Percentiles rank a stretch among this genome's conserved stretches.
Evolutionary conservation across 2,888 invertebrate species (phyloP).

Genomic region (Xanthia icteritia): DNA sequence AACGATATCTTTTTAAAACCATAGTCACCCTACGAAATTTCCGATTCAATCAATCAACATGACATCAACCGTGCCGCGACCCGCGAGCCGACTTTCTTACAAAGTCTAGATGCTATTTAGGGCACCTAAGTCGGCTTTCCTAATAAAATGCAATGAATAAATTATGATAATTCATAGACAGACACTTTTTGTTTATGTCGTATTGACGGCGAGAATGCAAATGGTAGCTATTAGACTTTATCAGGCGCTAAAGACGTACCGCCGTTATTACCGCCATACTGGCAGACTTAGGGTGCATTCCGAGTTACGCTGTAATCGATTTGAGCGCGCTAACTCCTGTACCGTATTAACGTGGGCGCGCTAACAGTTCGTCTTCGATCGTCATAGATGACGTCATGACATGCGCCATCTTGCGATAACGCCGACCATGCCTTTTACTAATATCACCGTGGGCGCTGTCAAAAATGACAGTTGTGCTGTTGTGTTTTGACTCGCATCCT

Average conservation of each 20-base stretch:
- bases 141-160: constrained; percentile 40
- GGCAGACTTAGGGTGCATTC: too few species aligned
- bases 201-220: constrained; percentile 25
- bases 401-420: too few species aligned
- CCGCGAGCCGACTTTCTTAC: constrained; percentile 47
- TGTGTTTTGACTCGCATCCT: too few species aligned
- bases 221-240: constrained; percentile 19
- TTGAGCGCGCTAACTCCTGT: too few species aligned
- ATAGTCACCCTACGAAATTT: constrained; percentile 18
- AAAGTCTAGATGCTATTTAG: constrained; percentile 57
- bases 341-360: too few species aligned
- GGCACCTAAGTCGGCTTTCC: constrained; percentile 45
- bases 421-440: too few species aligned
- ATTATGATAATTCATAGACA: constrained; percentile 17
- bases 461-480: too few species aligned
- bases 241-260: constrained; percentile 21
- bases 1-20: too few species aligned
- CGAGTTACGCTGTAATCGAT: too few species aligned
- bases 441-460: too few species aligned
- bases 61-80: constrained; percentile 60
- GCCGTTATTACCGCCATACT: neutral
- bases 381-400: too few species aligned
- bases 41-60: constrained; percentile 34
- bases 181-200: constrained; percentile 6
- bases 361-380: too few species aligned